These are phyloP conservation scores for Cisticola juncidis DNA, from an alignment of 2,113 vertebrate species.

Conservation along the genomic window DNA sequence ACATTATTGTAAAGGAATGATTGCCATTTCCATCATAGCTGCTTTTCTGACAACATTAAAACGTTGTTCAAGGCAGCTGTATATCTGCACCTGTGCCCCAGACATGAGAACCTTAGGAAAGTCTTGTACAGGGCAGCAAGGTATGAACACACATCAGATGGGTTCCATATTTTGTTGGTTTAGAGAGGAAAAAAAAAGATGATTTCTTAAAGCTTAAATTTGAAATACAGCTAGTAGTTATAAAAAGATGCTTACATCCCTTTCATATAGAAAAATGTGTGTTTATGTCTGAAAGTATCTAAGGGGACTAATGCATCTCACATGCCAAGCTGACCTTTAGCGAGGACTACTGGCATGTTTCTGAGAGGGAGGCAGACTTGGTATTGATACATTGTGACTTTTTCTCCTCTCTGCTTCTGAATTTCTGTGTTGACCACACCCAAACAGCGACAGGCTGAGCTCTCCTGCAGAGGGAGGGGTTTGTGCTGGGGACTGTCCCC, in stretches of 20 bases:
- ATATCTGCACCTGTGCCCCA: not conserved
- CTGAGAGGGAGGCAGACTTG: not conserved
- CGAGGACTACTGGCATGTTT: not conserved
- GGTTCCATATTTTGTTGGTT: not conserved
- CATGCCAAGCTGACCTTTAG: not conserved
- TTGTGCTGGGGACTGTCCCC: not conserved
- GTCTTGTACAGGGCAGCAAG: not conserved
- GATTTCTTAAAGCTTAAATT: not conserved
- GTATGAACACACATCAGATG: not conserved
- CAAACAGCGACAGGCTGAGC: not conserved
- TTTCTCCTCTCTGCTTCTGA: not conserved
- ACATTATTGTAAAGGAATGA: not conserved
- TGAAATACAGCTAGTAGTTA: not conserved
- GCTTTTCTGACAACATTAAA: not conserved
- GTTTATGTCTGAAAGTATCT: not conserved
- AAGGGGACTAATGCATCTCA: not conserved
- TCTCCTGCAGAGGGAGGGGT: fast-evolving
- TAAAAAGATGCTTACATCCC: not conserved
- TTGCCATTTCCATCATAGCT: not conserved
- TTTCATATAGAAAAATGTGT: not conserved
- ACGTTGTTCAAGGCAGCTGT: not conserved
- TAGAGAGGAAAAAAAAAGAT: not conserved
- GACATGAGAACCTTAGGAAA: not conserved
- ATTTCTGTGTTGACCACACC: not conserved
- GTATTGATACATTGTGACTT: not conserved